Conservation (phyloP, 2,797 vertebrate species). For the Periparus ater region DNA sequence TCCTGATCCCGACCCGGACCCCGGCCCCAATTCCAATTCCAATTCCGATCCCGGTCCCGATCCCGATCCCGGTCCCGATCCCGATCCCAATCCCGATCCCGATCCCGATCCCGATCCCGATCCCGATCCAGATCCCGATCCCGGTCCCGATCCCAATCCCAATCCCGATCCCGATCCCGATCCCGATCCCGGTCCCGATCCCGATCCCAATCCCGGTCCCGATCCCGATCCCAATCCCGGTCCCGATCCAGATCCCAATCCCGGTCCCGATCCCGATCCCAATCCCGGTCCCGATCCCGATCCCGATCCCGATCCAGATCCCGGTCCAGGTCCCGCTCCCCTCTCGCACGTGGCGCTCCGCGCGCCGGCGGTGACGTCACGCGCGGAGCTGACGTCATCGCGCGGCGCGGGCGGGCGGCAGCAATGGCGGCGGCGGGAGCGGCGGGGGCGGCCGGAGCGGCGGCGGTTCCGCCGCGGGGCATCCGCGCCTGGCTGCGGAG, state of each 20-base stretch:
- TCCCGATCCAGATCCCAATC: fast-evolving
- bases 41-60: too few relatives aligned
- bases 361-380: background rate
- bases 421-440: background rate
- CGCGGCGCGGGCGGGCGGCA: background rate
- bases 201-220: background rate
- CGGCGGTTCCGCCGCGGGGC: background rate
- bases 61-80: too few relatives aligned
- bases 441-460: background rate
- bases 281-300: fast-evolving
- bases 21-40: too few relatives aligned
- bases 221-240: too few relatives aligned
- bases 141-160: too few relatives aligned
- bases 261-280: fast-evolving
- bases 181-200: too few relatives aligned
- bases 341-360: background rate
- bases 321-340: fast-evolving
- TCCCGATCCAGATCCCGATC: too few relatives aligned
- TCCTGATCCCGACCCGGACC: too few relatives aligned
- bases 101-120: too few relatives aligned
- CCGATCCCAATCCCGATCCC: too few relatives aligned
- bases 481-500: background rate
- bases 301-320: fast-evolving
- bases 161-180: too few relatives aligned
- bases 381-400: fast-evolving